These are phyloP conservation scores for Epistrophella euchroma DNA, from an alignment of 2,888 invertebrate genomes.

Conservation along the genomic window DNA sequence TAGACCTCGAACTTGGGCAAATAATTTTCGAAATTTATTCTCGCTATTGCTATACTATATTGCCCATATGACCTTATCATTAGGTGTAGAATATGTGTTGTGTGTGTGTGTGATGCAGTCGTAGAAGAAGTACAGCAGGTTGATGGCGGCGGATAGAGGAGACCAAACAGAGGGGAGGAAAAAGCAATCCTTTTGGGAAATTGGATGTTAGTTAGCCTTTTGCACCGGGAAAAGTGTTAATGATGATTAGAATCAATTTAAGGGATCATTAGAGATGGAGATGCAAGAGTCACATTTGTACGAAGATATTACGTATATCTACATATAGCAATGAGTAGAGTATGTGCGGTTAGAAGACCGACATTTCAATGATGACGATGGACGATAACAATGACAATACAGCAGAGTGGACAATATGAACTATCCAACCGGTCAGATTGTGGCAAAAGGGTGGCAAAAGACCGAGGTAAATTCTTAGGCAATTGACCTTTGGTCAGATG, in stretches of 20 bases:
- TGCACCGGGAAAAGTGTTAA: conserved; percentile 81
- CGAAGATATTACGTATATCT: background rate
- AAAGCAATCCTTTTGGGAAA: conserved; percentile 62
- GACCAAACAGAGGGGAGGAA: background rate
- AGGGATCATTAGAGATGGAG: conserved; percentile 82
- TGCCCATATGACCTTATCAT: conserved; percentile 47
- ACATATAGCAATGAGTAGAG: background rate
- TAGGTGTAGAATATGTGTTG: conserved; percentile 21
- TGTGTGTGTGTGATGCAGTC: conserved; percentile 25
- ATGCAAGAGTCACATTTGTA: conserved; percentile 55
- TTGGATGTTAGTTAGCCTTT: conserved; percentile 73
- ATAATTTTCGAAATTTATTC: conserved; percentile 73
- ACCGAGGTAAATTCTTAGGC: conserved; percentile 49
- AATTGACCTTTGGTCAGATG: conserved; percentile 60
- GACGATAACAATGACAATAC: conserved; percentile 49
- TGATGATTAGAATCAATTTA: conserved; percentile 84
- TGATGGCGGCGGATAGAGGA: background rate
- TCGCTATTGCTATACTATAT: conserved; percentile 32
- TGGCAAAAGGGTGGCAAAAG: conserved; percentile 29
- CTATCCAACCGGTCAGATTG: conserved; percentile 40
- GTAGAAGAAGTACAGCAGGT: conserved; percentile 22
- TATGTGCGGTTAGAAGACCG: conserved; percentile 53
- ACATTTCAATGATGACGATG: conserved; percentile 55
- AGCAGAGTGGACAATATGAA: background rate
- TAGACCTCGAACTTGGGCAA: conserved; percentile 76